These are phyloP conservation scores for Troglohyphantes excavatus DNA, from an alignment of 2,888 invertebrate genomes.

Conservation along the genomic window DNA sequence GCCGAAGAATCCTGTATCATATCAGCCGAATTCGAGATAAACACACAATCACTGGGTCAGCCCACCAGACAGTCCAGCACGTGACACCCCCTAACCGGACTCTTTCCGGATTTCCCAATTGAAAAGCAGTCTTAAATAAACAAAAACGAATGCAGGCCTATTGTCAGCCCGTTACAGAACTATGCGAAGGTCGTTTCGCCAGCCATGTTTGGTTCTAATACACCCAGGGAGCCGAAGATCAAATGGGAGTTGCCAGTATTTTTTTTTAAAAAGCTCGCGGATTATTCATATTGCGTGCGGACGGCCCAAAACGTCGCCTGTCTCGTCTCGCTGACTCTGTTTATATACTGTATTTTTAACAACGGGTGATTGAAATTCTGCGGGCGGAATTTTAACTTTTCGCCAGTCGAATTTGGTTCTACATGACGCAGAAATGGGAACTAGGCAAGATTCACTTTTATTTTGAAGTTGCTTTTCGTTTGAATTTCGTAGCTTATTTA, in stretches of 20 bases:
- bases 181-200: constrained; percentile 66
- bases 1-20: no score
- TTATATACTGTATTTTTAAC: no score
- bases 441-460: no score
- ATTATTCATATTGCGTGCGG: background rate
- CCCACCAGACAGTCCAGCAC: constrained; percentile 21
- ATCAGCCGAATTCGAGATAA: no score
- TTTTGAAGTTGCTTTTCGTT: no score
- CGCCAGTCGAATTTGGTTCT: no score
- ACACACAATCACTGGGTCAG: constrained; percentile 6
- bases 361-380: no score
- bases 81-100: constrained; percentile 31
- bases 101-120: constrained; percentile 61
- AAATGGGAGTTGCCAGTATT: constrained; percentile 23
- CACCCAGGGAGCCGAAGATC: background rate
- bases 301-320: no score
- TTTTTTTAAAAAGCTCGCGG: background rate
- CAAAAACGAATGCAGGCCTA: background rate
- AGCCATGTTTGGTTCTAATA: background rate
- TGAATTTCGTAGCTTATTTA: no score
- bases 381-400: no score
- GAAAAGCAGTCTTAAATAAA: constrained; percentile 22
- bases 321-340: no score
- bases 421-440: no score
- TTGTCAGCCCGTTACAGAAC: constrained; percentile 16